Conservation (phyloP, 2,888 invertebrate genomes). For the Caenorhabditis sulstoni region DNA sequence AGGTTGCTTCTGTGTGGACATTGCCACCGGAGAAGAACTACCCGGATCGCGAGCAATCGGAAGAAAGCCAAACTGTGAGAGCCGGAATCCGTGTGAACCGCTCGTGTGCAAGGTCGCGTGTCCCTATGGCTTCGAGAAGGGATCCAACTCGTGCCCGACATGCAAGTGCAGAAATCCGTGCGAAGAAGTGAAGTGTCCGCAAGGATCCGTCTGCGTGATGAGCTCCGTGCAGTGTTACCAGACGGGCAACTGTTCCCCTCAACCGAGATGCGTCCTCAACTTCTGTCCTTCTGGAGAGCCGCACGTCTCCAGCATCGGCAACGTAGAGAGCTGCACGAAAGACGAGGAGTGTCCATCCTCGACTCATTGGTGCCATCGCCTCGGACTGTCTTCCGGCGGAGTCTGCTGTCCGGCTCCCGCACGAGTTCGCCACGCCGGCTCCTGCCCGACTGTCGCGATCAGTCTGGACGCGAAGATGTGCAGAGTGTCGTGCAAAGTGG, state of each 20-base stretch:
- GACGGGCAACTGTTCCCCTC: slow-evolving; percentile 69
- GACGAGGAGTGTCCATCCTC: slow-evolving; percentile 67
- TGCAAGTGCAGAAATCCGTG: slow-evolving; percentile 77
- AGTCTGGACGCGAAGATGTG: slow-evolving; percentile 56
- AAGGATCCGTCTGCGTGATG: slow-evolving; percentile 73
- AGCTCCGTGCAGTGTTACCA: slow-evolving; percentile 73
- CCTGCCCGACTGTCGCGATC: slow-evolving; percentile 63
- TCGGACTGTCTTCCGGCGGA: slow-evolving; percentile 71
- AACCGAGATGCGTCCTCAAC: slow-evolving; percentile 76
- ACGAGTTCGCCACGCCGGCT: slow-evolving; percentile 59
- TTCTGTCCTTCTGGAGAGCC: slow-evolving; percentile 73
- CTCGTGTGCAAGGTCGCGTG: slow-evolving; percentile 66
- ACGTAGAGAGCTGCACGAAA: slow-evolving; percentile 68
- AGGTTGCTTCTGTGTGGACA: slow-evolving; percentile 76
- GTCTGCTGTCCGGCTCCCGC: slow-evolving; percentile 71
- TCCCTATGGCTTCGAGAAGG: slow-evolving; percentile 69
- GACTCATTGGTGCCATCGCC: slow-evolving; percentile 72
- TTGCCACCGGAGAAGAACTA: slow-evolving; percentile 69
- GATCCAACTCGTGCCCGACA: slow-evolving; percentile 71
- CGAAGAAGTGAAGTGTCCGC: slow-evolving; percentile 69
- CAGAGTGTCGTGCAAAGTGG: slow-evolving; percentile 63
- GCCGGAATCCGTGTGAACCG: slow-evolving; percentile 54
- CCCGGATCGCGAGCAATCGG: slow-evolving; percentile 66
- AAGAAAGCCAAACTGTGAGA: slow-evolving; percentile 67
- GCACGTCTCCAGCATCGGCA: slow-evolving; percentile 59